Conservation (phyloP, 2,888 invertebrate genomes). For the Embidobia sp. region DNA sequence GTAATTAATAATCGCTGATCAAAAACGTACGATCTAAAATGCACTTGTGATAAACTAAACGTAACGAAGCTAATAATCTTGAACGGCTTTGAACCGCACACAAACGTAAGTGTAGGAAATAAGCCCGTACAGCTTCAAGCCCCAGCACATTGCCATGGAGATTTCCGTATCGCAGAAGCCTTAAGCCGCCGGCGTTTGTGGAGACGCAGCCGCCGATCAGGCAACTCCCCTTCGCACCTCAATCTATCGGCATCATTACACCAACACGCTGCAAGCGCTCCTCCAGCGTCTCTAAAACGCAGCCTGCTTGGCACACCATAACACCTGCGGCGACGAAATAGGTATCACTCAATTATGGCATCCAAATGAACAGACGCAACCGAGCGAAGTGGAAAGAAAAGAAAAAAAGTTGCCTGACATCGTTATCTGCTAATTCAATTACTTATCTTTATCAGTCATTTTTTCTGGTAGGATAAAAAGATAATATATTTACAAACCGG, state of each 20-base stretch:
- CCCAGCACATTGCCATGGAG: slow-evolving; percentile 95
- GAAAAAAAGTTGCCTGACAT: no score
- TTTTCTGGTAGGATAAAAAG: no score
- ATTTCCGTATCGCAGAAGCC: slow-evolving; percentile 97
- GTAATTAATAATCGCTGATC: no score
- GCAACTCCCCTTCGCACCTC: slow-evolving; percentile 98
- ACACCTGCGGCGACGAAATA: slow-evolving; percentile 84
- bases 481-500: no score
- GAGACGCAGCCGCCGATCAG: slow-evolving; percentile 98
- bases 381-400: no score
- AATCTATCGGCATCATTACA: slow-evolving; percentile 97
- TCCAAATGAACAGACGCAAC: no score
- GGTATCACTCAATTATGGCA: not conserved
- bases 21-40: no score
- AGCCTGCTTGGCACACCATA: slow-evolving; percentile 95
- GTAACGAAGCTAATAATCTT: no score
- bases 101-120: slow-evolving; percentile 16
- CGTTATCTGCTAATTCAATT: no score
- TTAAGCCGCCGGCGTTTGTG: slow-evolving; percentile 97
- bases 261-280: slow-evolving; percentile 86
- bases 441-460: no score
- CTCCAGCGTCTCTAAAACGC: slow-evolving; percentile 93
- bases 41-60: no score
- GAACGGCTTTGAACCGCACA: no score
- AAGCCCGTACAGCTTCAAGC: slow-evolving; percentile 91